Evolutionary conservation across 2,113 vertebrate species (phyloP).

Genomic region (Myotis yumanensis): DNA sequence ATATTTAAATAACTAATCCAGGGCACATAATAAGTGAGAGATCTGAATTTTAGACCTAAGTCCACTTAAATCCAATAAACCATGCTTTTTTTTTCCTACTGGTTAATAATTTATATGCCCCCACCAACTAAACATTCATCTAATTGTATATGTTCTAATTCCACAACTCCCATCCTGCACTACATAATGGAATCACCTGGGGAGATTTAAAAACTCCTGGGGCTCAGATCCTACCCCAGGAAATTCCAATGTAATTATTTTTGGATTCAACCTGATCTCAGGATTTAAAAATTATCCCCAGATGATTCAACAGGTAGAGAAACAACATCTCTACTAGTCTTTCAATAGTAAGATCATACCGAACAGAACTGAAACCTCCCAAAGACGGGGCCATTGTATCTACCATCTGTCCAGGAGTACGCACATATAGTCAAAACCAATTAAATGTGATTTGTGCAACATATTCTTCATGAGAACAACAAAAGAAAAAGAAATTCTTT

Average conservation of each 20-base stretch:
- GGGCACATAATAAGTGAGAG: slow-evolving; percentile 34
- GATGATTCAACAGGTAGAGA: background rate
- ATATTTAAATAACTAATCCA: slow-evolving; percentile 9
- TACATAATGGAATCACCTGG: background rate
- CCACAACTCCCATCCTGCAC: background rate
- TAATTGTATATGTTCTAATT: background rate
- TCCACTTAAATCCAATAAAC: background rate
- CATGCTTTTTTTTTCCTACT: background rate
- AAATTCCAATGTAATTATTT: background rate
- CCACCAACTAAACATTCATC: background rate
- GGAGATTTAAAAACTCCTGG: background rate
- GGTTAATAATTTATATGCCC: background rate
- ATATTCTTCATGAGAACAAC: slow-evolving; percentile 27
- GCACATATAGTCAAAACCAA: background rate
- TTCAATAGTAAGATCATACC: background rate
- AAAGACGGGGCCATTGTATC: background rate
- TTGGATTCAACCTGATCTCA: background rate
- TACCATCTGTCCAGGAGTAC: background rate
- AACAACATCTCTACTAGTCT: background rate
- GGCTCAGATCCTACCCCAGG: background rate
- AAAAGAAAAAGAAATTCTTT: background rate
- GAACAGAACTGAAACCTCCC: background rate
- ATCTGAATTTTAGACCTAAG: background rate
- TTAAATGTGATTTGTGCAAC: background rate
- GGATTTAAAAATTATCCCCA: background rate